These are phyloP conservation scores for Heteractis magnifica DNA, from an alignment of 92 coral and sea anemone genomes.

Conservation along the genomic window DNA sequence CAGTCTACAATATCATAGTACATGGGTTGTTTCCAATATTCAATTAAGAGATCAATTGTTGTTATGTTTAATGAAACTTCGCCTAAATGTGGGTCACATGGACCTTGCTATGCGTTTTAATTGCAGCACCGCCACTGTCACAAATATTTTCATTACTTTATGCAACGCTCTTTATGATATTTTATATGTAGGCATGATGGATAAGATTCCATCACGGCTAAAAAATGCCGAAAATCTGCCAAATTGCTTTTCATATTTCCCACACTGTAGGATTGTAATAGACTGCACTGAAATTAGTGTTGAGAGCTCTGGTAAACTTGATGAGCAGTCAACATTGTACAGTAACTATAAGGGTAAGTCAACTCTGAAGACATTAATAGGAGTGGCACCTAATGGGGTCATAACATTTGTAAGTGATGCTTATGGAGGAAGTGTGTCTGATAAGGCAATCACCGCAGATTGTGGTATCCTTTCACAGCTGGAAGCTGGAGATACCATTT, in stretches of 20 bases:
- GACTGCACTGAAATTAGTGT: conserved; percentile 2
- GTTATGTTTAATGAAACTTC: background rate
- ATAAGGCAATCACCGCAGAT: background rate
- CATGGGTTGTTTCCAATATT: too few relatives aligned
- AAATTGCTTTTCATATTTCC: background rate
- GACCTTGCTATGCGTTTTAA: background rate
- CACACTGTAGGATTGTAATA: background rate
- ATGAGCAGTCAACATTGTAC: background rate
- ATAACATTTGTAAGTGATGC: background rate
- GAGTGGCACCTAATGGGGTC: background rate
- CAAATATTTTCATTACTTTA: background rate
- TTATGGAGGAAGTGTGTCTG: conserved; percentile 3
- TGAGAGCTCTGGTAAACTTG: background rate
- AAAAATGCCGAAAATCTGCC: background rate
- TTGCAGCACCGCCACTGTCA: background rate
- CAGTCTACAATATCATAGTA: background rate
- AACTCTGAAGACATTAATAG: conserved; percentile 1
- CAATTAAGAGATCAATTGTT: background rate
- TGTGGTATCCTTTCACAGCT: too few relatives aligned
- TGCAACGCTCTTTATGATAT: background rate
- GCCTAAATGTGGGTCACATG: background rate
- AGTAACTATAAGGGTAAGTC: background rate
- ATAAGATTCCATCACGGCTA: background rate
- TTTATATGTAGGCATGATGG: background rate
- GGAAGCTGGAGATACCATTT: too few relatives aligned